Base-by-base conservation (phyloP, 2,797 vertebrate genomes). In the Chelon auratus region DNA sequence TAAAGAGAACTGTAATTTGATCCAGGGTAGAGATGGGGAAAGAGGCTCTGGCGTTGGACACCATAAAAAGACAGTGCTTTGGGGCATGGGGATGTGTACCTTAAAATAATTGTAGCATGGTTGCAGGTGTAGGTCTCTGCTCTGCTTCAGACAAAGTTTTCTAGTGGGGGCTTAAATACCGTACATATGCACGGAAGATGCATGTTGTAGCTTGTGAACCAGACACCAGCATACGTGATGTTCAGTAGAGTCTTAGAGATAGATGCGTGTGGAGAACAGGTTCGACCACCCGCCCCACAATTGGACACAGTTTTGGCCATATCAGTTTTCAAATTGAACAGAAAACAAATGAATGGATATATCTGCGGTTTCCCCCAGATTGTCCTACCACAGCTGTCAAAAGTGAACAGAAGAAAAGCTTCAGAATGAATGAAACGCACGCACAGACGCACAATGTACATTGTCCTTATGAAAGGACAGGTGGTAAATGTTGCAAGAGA, bases 131-230 rank as follows among this genome's bases (percentile, higher is more conserved):
- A 13, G 10, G 12, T 17, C 24, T 65, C 50, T 70, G 39, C 62
- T 81, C 40, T 62, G 18, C 51, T 61, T 69, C 62, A 58, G 37
- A 20, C 12, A 68, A 72, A 10, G 63, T 42, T 70, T 70, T 65
- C 42, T 72, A 75, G 60, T 42, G 55, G 62, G 68, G 53, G 48
- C 45, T 47, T 74, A 11, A 62, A 50, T 42, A 48, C 12, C 45
- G 5, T 75, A 43, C 58, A 58, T 82, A 37, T 67, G 54, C 55
- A 10, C 47, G 10, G 50, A 66, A 65, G 75, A 54, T 78, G 54
- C 53, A 72, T 68, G 74, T 75, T 63, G 43, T 53, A 77, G 52
- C 83, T 55, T 86, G 77, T 79, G 74, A 82, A 83, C 55, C 68
- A 72, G 54, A 76, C 36, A 67, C 56, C 48, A 57, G 22, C 36